phyloP scores from a whole-genome alignment of 2,113 vertebrate species.

The Halcyon malimbica region DNA sequence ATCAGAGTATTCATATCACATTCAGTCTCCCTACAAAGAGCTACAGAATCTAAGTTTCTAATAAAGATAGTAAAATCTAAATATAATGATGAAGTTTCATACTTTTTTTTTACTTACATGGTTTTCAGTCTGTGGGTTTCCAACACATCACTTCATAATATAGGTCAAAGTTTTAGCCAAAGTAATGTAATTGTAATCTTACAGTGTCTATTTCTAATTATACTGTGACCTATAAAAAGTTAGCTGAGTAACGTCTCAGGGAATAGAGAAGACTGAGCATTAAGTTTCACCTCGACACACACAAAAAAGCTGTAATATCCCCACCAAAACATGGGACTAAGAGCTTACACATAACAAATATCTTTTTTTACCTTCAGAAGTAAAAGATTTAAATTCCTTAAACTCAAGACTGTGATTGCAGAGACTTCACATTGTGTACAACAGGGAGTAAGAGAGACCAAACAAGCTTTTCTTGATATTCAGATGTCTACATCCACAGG shows the following conservation, averaged over 20 bases:
- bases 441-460: neutral
- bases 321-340: neutral
- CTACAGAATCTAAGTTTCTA: neutral
- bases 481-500: neutral
- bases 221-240: conserved; percentile 48
- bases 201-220: conserved; percentile 46
- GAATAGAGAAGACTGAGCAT: neutral
- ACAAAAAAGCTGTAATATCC: neutral
- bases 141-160: conserved; percentile 34
- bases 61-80: neutral
- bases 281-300: neutral
- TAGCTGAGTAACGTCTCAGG: conserved; percentile 30
- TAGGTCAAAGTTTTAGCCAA: conserved; percentile 17
- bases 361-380: neutral
- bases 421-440: neutral
- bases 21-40: neutral
- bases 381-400: neutral
- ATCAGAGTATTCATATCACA: neutral
- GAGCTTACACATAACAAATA: neutral
- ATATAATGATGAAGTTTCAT: neutral
- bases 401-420: neutral
- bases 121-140: conserved; percentile 21
- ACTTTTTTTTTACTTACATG: neutral
- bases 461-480: neutral
- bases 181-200: conserved; percentile 20